phyloP scores from a whole-genome alignment of 1,140 invertebrate species.

The Spodoptera frugiperda region DNA sequence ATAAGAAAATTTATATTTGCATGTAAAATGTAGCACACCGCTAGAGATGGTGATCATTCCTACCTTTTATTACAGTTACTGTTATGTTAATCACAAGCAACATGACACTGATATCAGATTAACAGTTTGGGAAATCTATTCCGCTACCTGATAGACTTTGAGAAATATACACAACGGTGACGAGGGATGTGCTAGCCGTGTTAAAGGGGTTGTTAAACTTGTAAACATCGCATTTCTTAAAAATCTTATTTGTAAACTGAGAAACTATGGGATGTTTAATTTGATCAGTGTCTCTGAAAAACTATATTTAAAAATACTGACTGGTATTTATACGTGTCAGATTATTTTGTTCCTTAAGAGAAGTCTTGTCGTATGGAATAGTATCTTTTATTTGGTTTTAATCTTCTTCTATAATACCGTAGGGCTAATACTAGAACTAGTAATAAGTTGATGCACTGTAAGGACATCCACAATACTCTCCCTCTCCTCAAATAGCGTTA shows the following conservation, averaged over 20 bases:
- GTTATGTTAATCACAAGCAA: conserved; percentile 81
- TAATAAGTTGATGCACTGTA: too few species aligned
- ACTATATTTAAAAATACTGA: neutral
- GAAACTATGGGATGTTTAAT: neutral
- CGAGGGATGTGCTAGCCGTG: too few species aligned
- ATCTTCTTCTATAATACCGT: too few species aligned
- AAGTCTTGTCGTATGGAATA: too few species aligned
- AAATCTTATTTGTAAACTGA: neutral
- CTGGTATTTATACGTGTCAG: neutral
- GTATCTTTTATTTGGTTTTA: too few species aligned
- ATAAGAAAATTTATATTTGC: conserved; percentile 80
- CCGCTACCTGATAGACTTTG: conserved; percentile 51
- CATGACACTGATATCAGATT: conserved; percentile 85
- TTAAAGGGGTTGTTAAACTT: neutral
- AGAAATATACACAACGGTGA: conserved; percentile 14
- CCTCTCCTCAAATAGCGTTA: too few species aligned
- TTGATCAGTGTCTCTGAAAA: neutral
- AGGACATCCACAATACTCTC: too few species aligned
- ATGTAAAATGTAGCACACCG: conserved; percentile 72
- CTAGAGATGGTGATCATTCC: conserved; percentile 69
- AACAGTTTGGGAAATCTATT: conserved; percentile 70
- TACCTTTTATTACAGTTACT: conserved; percentile 71
- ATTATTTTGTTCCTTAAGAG: too few species aligned
- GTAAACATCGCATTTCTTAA: neutral
- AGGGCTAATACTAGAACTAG: too few species aligned